Conservation (phyloP, 2,888 invertebrate species). For the Drosophila crucigera region DNA sequence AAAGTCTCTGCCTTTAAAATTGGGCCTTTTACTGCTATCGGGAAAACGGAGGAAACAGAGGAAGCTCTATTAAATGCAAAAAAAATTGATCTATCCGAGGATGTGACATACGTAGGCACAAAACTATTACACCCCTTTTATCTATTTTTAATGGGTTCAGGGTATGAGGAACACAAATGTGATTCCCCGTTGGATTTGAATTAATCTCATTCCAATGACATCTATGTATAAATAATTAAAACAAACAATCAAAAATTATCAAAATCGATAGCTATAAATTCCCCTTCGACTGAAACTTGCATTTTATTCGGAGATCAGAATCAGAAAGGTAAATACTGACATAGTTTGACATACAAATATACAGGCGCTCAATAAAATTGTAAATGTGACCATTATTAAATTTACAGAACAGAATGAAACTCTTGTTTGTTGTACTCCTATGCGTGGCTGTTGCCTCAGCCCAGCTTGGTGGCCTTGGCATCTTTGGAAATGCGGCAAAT, state of each 20-base stretch:
- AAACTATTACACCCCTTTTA: not conserved
- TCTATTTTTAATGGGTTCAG: not conserved
- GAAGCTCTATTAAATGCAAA: not conserved
- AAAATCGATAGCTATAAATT: slow-evolving; percentile 48
- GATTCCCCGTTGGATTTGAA: not conserved
- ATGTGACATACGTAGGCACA: not conserved
- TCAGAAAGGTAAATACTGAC: slow-evolving; percentile 30
- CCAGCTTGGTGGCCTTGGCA: not conserved
- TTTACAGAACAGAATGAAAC: not conserved
- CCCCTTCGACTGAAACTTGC: slow-evolving; percentile 11
- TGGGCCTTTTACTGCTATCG: not conserved
- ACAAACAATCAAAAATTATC: not conserved
- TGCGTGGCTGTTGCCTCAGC: not conserved
- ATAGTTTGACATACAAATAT: not conserved
- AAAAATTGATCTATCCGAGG: not conserved
- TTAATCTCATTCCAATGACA: not conserved
- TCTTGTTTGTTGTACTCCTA: not conserved
- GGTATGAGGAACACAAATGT: not conserved
- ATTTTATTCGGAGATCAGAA: slow-evolving; percentile 29
- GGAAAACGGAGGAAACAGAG: not conserved
- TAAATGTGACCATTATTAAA: not conserved
- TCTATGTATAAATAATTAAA: not conserved
- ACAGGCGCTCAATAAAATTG: not conserved
- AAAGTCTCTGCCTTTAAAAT: not conserved
- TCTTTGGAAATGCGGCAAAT: not conserved